phyloP scores from a whole-genome alignment of 2,113 vertebrate species.

The Calonectris borealis region DNA sequence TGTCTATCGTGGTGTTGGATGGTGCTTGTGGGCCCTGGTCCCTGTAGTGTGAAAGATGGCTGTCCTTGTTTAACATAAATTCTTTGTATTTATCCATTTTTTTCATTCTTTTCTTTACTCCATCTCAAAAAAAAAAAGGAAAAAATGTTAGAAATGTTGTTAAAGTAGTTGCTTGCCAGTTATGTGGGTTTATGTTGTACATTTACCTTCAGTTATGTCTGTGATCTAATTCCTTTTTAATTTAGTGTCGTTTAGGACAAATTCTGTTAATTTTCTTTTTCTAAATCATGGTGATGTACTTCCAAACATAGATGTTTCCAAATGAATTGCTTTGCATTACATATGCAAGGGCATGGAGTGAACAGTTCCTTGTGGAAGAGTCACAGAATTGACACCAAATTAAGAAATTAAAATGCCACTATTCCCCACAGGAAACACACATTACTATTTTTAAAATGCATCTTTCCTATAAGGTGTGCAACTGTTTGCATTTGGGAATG shows the following conservation, averaged over 20 bases:
- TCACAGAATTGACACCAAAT: slow-evolving; percentile 70
- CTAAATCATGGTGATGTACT: slow-evolving; percentile 75
- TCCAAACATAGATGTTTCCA: slow-evolving; percentile 73
- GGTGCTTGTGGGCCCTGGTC: slow-evolving; percentile 86
- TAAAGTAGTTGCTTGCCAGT: slow-evolving; percentile 89
- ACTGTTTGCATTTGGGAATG: slow-evolving; percentile 73
- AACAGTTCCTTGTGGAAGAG: slow-evolving; percentile 70
- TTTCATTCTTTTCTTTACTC: slow-evolving; percentile 83
- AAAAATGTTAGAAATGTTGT: slow-evolving; percentile 86
- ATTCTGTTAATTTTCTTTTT: slow-evolving; percentile 83
- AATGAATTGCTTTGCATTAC: slow-evolving; percentile 82
- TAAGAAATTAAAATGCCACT: slow-evolving; percentile 33
- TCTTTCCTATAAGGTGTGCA: slow-evolving; percentile 69
- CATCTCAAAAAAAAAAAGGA: slow-evolving; percentile 76
- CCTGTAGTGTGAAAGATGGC: slow-evolving; percentile 93
- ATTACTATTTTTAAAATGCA: slow-evolving; percentile 30
- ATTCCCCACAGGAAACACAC: slow-evolving; percentile 63
- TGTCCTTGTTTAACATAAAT: slow-evolving; percentile 88
- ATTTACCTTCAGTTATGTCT: slow-evolving; percentile 87
- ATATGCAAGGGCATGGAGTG: slow-evolving; percentile 83
- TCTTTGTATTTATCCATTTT: slow-evolving; percentile 85
- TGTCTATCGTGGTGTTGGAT: slow-evolving; percentile 91
- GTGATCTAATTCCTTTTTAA: slow-evolving; percentile 78
- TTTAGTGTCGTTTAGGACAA: slow-evolving; percentile 99
- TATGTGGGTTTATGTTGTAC: slow-evolving; percentile 89